These are phyloP conservation scores for Cynaeus angustus DNA, from an alignment of 2,888 invertebrate species.

Conservation along the genomic window DNA sequence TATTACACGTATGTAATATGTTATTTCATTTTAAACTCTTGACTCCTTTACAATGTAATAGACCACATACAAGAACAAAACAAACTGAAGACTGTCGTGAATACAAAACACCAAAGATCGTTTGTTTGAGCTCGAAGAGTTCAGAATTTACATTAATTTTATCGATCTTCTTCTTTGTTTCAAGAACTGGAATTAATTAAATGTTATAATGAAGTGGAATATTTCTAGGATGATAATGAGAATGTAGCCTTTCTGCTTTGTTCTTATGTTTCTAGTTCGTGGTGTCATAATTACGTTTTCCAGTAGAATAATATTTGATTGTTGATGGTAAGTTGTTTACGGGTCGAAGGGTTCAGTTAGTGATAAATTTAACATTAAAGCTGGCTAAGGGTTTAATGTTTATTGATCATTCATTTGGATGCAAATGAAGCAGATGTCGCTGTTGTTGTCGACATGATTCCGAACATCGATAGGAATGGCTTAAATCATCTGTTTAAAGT, in stretches of 20 bases:
- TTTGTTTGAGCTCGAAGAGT: constrained; percentile 1
- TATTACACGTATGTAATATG: constrained; percentile 4
- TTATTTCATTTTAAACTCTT: constrained; percentile 3
- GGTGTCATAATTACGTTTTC: background rate
- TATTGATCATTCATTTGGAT: background rate
- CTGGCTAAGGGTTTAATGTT: background rate
- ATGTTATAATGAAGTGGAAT: background rate
- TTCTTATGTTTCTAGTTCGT: background rate
- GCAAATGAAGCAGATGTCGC: background rate
- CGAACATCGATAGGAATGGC: background rate
- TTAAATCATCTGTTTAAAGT: too few relatives aligned
- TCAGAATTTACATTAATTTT: constrained; percentile 8
- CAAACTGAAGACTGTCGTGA: constrained; percentile 1
- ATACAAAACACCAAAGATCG: constrained; percentile 3
- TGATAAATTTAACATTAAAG: constrained; percentile 1
- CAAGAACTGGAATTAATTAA: background rate
- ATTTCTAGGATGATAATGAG: background rate
- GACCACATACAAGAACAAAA: constrained; percentile 8
- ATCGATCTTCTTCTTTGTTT: constrained; percentile 6
- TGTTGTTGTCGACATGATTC: background rate
- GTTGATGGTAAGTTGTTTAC: background rate
- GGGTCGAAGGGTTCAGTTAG: background rate
- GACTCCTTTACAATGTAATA: constrained; percentile 6
- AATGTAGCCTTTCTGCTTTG: background rate
- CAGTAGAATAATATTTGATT: background rate